Evolutionary conservation across 1,140 invertebrate genomes (phyloP).

Genomic region (Sweltsa coloradensis): DNA sequence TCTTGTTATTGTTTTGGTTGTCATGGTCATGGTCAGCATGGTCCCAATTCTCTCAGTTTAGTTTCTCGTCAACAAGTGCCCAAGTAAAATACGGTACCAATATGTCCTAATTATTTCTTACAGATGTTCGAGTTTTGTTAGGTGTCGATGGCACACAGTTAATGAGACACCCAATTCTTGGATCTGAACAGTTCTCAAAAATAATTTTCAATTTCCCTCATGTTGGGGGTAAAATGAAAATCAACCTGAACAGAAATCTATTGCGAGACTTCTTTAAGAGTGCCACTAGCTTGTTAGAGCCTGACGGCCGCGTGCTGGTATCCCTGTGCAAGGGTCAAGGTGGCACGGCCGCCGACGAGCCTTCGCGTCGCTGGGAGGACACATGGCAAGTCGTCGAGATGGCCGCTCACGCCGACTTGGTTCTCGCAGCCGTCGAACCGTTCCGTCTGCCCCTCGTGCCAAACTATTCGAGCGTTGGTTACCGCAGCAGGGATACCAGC

Average conservation of each 20-base stretch:
- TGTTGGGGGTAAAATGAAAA: slow-evolving; percentile 48
- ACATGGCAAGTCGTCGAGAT: slow-evolving; percentile 49
- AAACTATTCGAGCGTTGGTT: slow-evolving; percentile 35
- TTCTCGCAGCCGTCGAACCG: slow-evolving; percentile 31
- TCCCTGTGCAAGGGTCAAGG: slow-evolving; percentile 48
- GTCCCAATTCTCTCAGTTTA: neutral
- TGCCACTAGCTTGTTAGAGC: slow-evolving; percentile 25
- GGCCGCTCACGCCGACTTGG: slow-evolving; percentile 37
- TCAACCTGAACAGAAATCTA: slow-evolving; percentile 42
- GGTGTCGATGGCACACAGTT: slow-evolving; percentile 39
- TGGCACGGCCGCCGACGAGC: slow-evolving; percentile 38
- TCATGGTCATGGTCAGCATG: neutral
- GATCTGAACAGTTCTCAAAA: slow-evolving; percentile 29
- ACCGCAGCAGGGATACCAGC: slow-evolving; percentile 39
- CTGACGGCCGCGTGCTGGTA: slow-evolving; percentile 34
- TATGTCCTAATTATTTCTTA: slow-evolving; percentile 23
- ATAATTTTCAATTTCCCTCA: slow-evolving; percentile 54
- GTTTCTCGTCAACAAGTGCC: neutral
- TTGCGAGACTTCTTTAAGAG: slow-evolving; percentile 40
- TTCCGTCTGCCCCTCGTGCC: slow-evolving; percentile 30
- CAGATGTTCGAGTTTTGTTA: slow-evolving; percentile 34
- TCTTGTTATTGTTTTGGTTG: too few species aligned
- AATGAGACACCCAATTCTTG: slow-evolving; percentile 21
- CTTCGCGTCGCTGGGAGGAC: slow-evolving; percentile 39
- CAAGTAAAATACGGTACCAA: neutral